Evolutionary conservation across 2,113 vertebrate genomes (phyloP), one percentile per base, ranked within the genome.

Genomic region (Guaruba guarouba): DNA sequence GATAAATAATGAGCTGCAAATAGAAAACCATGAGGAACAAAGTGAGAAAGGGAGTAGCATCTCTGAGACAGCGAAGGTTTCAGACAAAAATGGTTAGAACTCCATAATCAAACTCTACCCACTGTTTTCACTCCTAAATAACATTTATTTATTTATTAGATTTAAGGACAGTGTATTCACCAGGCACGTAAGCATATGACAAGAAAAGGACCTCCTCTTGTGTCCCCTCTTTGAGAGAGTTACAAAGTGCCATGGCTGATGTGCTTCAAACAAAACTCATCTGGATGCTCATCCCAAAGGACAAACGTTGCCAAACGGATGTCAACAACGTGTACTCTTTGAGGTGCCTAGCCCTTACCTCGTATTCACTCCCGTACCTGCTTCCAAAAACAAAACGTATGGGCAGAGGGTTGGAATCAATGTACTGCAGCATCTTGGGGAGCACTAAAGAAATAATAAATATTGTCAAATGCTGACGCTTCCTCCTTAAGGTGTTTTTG

Each of bases 401-500:
- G 63, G 54, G 11, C 35, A 49, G 13, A 80, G 13, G 20, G 19
- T n/a, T 88, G n/a, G 66, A 86, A 92, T 62, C 88, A 59, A 71
- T 33, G 68, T 43, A 57, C 68, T 90, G 66, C 9, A 91, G 62
- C 81, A 84, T 64, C 73, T 88, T 75, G 22, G 51, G 51, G 51
- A 91, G 62, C 28, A 31, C 39, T 82, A 63, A 91, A 95, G 87
- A 93, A 93, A 86, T 63, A 71, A 84, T 55, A 96, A 93, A 95
- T 88, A 90, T 80, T 87, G 54, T 70, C 80, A 89, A 41, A 90
- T 73, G 44, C 27, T 80, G 86, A 75, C 66, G 27, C 46, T 96
- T 96, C 94, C 84, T 88, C 78, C 92, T 95, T 82, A 62, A 95
- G 95, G 69, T 96, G 52, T 54, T 97, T 95, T 93, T 94, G 71